Percentiles rank a stretch among this genome's conserved stretches.
Conservation (phyloP, 2,113 vertebrate species). For the Ciconia stormi region DNA sequence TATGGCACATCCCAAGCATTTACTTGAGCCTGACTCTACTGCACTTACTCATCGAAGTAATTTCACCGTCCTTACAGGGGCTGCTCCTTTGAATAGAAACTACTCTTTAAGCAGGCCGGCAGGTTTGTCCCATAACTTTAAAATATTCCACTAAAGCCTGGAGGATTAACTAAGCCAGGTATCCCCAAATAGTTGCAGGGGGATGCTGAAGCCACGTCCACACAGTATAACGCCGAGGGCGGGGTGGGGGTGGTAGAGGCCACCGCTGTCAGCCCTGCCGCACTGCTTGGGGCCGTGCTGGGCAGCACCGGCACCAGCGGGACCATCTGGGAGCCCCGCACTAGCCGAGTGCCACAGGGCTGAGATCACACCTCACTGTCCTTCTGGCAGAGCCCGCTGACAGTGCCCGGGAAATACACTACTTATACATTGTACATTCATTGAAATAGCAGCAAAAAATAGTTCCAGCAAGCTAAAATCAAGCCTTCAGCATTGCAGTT, state of each 20-base stretch:
- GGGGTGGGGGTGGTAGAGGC: background rate
- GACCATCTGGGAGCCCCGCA: background rate
- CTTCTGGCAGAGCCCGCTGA: background rate
- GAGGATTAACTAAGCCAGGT: background rate
- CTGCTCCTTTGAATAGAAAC: background rate
- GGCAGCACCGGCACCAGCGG: background rate
- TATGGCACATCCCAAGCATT: too few relatives aligned
- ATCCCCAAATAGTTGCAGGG: background rate
- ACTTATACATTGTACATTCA: background rate
- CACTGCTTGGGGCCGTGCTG: rapidly evolving
- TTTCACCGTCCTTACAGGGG: background rate
- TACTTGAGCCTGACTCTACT: background rate
- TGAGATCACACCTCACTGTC: background rate
- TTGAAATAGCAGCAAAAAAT: background rate
- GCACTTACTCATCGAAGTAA: background rate
- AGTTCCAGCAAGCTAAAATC: background rate
- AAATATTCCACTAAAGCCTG: background rate
- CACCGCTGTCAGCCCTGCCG: background rate
- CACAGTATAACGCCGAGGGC: rapidly evolving
- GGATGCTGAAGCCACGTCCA: too few relatives aligned
- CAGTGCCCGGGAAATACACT: background rate
- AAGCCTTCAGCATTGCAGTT: background rate
- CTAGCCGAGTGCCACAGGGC: rapidly evolving
- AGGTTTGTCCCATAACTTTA: background rate
- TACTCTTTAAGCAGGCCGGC: too few relatives aligned